Evolutionary conservation across 1,140 invertebrate genomes (phyloP), one percentile per base, ranked within the genome.

Genomic region (Meteorus sp.): DNA sequence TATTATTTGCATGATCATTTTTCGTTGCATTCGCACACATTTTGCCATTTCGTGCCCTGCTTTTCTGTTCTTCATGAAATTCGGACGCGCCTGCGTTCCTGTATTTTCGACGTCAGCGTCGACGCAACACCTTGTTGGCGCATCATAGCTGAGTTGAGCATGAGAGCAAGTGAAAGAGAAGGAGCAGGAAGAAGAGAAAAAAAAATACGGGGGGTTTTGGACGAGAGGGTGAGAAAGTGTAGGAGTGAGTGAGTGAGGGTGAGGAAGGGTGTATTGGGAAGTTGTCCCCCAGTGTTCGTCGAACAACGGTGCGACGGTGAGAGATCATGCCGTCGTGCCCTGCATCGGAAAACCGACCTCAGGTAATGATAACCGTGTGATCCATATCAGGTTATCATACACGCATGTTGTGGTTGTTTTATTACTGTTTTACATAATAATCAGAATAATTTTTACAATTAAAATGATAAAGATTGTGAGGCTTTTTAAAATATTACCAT

Each of bases 311-410:
- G 71, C 69, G 75, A 77, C 74, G 75, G 72, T 44, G 29, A 20
- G 6, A 39, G 13, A 79, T 64, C 70, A 80, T 78, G 78, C 69
- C 74, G 75, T 75, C 76, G 76, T 75, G 71, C 70, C 74, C 75
- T 72, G 69, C 68, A 67, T 61, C 69, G 62, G 69, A 68, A 70
- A 68, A 71, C 66, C 70, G 73, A 74, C 71, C 67, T 65, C 76
- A 78, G 77, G 77, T 79, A 33, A 41, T 47, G 23, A 29, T 23
- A 48, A 45, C 19, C 27, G 27, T 5, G 4, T n/a, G n/a, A n/a
- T n/a, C n/a, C n/a, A n/a, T n/a, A n/a, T n/a, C n/a, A n/a, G n/a
- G n/a, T n/a, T n/a, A n/a, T n/a, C n/a, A n/a, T n/a, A n/a, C n/a
- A n/a, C n/a, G n/a, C n/a, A n/a, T n/a, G n/a, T n/a, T n/a, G n/a